These are phyloP conservation scores for Morone saxatilis DNA, from an alignment of 2,113 vertebrate genomes.

Conservation along the genomic window DNA sequence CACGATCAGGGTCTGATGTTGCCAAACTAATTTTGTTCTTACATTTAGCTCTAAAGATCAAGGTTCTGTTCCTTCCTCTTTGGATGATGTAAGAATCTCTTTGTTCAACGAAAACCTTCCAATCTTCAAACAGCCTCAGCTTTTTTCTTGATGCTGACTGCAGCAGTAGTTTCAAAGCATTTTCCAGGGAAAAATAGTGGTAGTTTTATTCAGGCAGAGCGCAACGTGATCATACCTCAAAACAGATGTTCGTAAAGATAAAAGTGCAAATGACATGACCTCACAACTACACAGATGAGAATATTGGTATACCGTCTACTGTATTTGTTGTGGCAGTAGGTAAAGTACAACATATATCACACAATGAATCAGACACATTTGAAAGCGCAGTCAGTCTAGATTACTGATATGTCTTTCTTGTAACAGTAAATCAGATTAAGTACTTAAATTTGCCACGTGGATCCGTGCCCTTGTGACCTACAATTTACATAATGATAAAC, in stretches of 20 bases:
- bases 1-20: not conserved
- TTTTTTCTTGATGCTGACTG: slow-evolving; percentile 15
- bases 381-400: slow-evolving; percentile 23
- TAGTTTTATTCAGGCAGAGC: slow-evolving; percentile 10
- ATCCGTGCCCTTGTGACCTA: slow-evolving; percentile 8
- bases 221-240: slow-evolving; percentile 34
- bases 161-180: slow-evolving; percentile 30
- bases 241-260: slow-evolving; percentile 39
- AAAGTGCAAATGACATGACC: slow-evolving; percentile 6
- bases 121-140: slow-evolving; percentile 17
- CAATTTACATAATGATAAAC: slow-evolving; percentile 19
- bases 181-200: slow-evolving; percentile 14
- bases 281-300: not conserved
- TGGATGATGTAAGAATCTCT: slow-evolving; percentile 15
- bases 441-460: not conserved
- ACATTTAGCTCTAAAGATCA: slow-evolving; percentile 13
- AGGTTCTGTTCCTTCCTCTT: slow-evolving; percentile 4
- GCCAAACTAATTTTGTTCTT: not conserved
- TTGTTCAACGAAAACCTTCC: slow-evolving; percentile 14
- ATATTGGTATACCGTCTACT: not conserved
- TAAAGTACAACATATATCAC: slow-evolving; percentile 23
- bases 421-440: slow-evolving; percentile 52
- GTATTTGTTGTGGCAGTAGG: not conserved
- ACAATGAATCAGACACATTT: slow-evolving; percentile 23
- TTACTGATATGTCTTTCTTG: slow-evolving; percentile 7